Evolutionary conservation across 2,888 invertebrate species (phyloP).

Genomic region (Pristionchus japonicus): DNA sequence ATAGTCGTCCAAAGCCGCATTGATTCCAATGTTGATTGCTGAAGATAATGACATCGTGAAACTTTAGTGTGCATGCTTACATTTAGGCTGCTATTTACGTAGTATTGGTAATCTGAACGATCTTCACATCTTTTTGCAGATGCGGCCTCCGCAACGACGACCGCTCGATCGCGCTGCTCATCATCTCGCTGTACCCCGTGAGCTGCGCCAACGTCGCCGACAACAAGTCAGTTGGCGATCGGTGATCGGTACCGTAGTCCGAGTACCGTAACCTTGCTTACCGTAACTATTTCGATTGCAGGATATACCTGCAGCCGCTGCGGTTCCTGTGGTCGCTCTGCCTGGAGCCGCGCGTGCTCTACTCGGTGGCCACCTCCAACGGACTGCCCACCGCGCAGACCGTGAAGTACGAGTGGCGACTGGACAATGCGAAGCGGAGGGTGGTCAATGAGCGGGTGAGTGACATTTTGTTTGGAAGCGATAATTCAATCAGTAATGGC

Average conservation of each 20-base stretch:
- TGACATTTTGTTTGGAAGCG: neutral
- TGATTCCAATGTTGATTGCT: no score
- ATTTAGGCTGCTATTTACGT: no score
- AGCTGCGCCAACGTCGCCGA: constrained; percentile 96
- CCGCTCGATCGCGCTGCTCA: constrained; percentile 88
- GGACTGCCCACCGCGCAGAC: neutral
- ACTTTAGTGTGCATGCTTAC: no score
- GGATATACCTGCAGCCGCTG: constrained; percentile 96
- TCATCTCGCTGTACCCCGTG: constrained; percentile 95
- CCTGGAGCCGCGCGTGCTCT: constrained; percentile 88
- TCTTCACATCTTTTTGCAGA: constrained; percentile 49
- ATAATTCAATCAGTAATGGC: neutral
- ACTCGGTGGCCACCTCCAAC: constrained; percentile 85
- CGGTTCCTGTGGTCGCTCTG: constrained; percentile 95
- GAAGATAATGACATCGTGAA: no score
- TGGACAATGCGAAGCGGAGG: constrained; percentile 1
- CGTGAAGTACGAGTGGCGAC: constrained; percentile 22
- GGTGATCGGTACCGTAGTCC: neutral
- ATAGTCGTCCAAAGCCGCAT: no score
- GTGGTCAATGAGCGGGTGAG: neutral
- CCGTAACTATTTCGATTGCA: constrained; percentile 75
- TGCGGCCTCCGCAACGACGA: constrained; percentile 81
- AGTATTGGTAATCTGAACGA: no score
- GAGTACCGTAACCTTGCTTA: neutral
- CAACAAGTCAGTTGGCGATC: constrained; percentile 82